These are phyloP conservation scores for Muscicapa striata DNA, from an alignment of 2,797 vertebrate species.

Conservation along the genomic window DNA sequence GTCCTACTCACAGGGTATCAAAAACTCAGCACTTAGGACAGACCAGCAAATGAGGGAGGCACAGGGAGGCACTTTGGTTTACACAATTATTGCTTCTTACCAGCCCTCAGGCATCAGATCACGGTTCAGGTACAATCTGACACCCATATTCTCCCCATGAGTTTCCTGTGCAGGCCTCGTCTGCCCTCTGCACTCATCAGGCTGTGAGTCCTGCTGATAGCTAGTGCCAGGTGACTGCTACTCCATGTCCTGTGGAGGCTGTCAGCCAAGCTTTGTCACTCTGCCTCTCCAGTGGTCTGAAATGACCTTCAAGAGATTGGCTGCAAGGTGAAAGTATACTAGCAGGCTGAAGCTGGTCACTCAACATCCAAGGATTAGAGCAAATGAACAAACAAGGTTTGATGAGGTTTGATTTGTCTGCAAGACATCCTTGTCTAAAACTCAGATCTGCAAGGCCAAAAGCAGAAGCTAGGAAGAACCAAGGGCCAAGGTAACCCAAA, in stretches of 20 bases:
- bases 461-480: background rate
- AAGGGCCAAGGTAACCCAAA: background rate
- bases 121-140: background rate
- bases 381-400: background rate
- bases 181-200: background rate
- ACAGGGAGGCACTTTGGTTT: background rate
- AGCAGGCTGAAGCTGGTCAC: background rate
- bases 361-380: background rate
- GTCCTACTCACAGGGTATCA: background rate
- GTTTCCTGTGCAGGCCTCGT: background rate
- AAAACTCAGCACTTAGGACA: background rate
- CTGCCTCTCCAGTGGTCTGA: background rate
- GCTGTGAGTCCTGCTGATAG: background rate
- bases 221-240: background rate
- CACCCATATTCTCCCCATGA: background rate
- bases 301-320: background rate
- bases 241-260: background rate
- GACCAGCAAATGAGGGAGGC: background rate
- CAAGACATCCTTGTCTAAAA: background rate
- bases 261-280: background rate
- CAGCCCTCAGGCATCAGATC: background rate
- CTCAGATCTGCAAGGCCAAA: background rate
- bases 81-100: background rate
- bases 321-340: slow-evolving; percentile 2
- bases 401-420: background rate